Conservation (phyloP, 2,113 vertebrate genomes). For the Struthidea cinerea region DNA sequence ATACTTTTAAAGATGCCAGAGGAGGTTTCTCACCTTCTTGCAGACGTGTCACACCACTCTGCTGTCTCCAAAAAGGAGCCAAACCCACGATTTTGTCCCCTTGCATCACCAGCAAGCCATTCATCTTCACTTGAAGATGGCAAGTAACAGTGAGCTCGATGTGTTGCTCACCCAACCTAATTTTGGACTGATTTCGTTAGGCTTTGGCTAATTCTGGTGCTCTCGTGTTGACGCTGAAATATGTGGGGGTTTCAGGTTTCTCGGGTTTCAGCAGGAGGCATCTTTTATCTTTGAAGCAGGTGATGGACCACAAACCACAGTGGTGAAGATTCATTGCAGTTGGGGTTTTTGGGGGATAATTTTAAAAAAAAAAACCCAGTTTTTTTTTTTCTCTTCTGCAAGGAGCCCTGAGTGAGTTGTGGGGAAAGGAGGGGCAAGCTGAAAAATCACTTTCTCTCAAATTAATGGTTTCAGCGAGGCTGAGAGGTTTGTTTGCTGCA, state of each 20-base stretch:
- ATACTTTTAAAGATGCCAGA: rapidly evolving
- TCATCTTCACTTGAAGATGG: neutral
- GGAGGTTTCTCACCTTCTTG: neutral
- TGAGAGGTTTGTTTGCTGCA: neutral
- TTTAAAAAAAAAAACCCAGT: neutral
- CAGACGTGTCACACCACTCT: rapidly evolving
- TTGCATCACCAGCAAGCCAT: neutral
- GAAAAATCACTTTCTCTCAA: neutral
- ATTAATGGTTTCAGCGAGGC: neutral
- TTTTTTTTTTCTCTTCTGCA: neutral
- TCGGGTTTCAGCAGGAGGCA: neutral
- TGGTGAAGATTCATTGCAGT: neutral
- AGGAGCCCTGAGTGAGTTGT: neutral
- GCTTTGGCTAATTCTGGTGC: neutral
- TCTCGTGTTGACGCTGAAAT: rapidly evolving
- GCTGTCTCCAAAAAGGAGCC: neutral
- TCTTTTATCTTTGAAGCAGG: neutral
- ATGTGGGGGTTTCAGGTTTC: neutral
- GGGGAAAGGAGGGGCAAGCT: neutral
- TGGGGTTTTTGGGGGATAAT: neutral
- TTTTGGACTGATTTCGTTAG: neutral
- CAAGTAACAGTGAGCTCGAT: rapidly evolving
- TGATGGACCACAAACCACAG: neutral
- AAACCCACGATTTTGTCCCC: neutral
- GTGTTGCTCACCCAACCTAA: neutral